Conservation (phyloP, 2,797 vertebrate species). For the Crocodylus rhombifer region DNA sequence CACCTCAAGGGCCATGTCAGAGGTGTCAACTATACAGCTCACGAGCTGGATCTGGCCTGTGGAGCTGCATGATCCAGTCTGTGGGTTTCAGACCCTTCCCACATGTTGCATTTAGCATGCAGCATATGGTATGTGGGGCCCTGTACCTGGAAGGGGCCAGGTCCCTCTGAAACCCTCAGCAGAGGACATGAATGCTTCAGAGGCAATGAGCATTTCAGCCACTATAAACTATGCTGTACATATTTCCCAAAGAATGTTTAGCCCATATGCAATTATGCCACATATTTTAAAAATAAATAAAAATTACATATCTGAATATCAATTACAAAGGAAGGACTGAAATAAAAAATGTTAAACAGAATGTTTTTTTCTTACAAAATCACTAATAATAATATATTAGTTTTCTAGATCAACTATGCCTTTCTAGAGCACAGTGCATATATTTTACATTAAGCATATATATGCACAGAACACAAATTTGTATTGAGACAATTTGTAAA, state of each 20-base stretch:
- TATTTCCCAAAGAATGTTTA: background rate
- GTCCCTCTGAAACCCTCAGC: background rate
- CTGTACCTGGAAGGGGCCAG: background rate
- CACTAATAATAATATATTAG: background rate
- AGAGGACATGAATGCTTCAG: background rate
- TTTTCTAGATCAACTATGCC: background rate
- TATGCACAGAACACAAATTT: background rate
- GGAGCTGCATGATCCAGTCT: no score
- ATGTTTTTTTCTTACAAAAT: background rate
- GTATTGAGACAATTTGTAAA: constrained; percentile 8
- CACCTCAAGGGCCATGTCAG: background rate
- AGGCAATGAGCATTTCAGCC: background rate
- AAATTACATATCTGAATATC: background rate
- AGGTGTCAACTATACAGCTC: no score
- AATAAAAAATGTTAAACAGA: background rate
- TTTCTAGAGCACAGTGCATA: background rate
- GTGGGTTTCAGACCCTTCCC: no score
- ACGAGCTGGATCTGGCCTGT: no score
- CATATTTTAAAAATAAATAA: background rate
- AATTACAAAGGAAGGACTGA: background rate
- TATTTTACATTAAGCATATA: background rate
- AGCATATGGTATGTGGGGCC: no score
- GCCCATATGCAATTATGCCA: background rate
- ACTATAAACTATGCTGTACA: background rate
- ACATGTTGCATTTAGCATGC: no score